phyloP scores from a whole-genome alignment of 2,888 invertebrate genomes.

The Uloborus plumipes region DNA sequence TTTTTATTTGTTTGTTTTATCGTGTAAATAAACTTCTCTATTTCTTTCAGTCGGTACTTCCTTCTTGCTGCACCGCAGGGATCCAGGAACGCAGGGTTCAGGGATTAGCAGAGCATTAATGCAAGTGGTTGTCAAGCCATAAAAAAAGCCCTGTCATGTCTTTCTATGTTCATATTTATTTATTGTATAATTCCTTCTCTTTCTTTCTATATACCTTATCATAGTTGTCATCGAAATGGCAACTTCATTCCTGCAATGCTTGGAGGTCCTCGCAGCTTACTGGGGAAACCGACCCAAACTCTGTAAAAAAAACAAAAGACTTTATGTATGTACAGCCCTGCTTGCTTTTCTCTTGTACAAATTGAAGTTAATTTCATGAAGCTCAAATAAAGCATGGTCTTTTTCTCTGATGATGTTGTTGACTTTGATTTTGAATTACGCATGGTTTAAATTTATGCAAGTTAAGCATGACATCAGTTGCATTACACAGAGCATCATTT shows the following conservation, averaged over 20 bases:
- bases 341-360: too few species aligned
- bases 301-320: too few species aligned
- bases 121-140: conserved; percentile 9
- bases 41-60: conserved; percentile 34
- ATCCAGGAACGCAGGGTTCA: conserved; percentile 36
- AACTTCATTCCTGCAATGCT: not conserved
- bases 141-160: conserved; percentile 11
- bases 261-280: not conserved
- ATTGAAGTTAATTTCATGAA: too few species aligned
- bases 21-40: not conserved
- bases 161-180: conserved; percentile 27
- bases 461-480: too few species aligned
- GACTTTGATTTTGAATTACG: too few species aligned
- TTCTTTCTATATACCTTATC: not conserved
- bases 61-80: conserved; percentile 40
- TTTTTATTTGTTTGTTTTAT: not conserved
- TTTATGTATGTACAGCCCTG: too few species aligned
- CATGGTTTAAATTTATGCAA: too few species aligned
- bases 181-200: conserved; percentile 28
- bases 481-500: too few species aligned
- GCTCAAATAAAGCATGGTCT: too few species aligned
- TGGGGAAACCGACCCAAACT: too few species aligned
- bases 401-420: too few species aligned
- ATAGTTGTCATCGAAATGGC: not conserved
- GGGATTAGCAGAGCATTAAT: conserved; percentile 56